Evolutionary conservation across 1,140 invertebrate species (phyloP).

Genomic region (Leptinotarsa undecemlineata): DNA sequence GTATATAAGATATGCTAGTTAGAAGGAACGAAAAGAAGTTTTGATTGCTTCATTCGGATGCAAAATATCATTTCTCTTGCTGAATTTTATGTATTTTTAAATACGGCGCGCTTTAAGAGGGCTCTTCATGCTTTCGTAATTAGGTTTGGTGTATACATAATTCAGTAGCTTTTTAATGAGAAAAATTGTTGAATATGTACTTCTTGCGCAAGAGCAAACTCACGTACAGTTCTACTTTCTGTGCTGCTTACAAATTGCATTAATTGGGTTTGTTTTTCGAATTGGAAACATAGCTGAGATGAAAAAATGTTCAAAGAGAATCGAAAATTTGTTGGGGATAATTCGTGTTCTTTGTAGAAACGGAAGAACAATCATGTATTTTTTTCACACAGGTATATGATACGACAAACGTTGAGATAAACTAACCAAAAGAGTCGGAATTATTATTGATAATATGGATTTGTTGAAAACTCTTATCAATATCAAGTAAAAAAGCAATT

Average conservation of each 20-base stretch:
- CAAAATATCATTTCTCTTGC: conserved; percentile 28
- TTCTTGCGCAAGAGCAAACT: conserved; percentile 6
- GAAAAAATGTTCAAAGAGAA: no score
- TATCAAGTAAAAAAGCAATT: no score
- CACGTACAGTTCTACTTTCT: background rate
- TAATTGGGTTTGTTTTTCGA: background rate
- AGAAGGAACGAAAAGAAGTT: conserved; percentile 52
- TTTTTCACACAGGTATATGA: no score
- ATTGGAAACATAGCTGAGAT: no score
- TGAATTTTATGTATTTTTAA: conserved; percentile 31
- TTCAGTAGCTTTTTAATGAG: conserved; percentile 28
- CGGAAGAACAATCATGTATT: no score
- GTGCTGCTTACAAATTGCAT: conserved; percentile 7
- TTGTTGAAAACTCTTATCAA: no score
- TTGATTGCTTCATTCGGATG: conserved; percentile 47
- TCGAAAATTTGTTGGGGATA: no score
- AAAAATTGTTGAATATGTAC: conserved; percentile 22
- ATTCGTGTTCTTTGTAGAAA: no score
- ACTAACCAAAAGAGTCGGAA: no score
- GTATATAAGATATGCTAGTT: conserved; percentile 54
- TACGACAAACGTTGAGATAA: no score
- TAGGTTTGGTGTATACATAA: conserved; percentile 25
- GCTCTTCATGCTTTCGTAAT: conserved; percentile 22
- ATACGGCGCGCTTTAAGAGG: conserved; percentile 16
- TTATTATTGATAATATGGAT: no score